Evolutionary conservation across 2,797 vertebrate species (phyloP), one percentile per base, ranked within the genome.

Genomic region (Tapera naevia): DNA sequence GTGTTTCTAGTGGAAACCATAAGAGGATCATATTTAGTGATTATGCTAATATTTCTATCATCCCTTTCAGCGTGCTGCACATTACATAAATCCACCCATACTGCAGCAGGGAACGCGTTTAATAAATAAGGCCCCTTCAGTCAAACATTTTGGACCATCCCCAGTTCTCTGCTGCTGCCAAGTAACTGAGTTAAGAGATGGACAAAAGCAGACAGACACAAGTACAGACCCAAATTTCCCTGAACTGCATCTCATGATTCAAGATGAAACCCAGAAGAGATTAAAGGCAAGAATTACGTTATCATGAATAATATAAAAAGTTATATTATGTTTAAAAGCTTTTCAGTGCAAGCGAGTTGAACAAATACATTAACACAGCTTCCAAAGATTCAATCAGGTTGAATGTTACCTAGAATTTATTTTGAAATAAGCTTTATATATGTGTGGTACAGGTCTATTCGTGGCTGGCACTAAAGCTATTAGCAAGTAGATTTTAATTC

Each of bases 171-270:
- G 98, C 98, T 96, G 96, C 98, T 98, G 98, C 98, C 97, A 98
- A 98, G 97, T 97, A 98, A 98, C 98, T 99, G 98, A 99, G 98
- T 98, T 98, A 98, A 99, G 98, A 99, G 98, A 99, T 97, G 98
- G 98, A 98, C 98, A 98, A 98, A 98, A 98, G 98, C 94, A 98
- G 98, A 98, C 98, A 98, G 97, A 97, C 98, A 97, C 91, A 98
- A 98, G 92, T 98, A 98, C 97, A 98, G 98, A 98, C 98, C 97
- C 97, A 98, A 98, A 98, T 98, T 98, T 98, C 98, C 98, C 98
- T 98, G 98, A 98, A 98, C 98, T 96, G 96, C 97, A 96, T 98
- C 99, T 99, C 98, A 98, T 98, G 98, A 98, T 98, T 99, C 98
- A 98, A 99, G 97, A 97, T 98, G 98, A 98, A 98, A 98, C 97